Percentiles rank a stretch among this genome's conserved stretches.
Conservation (phyloP, 1,140 invertebrate species). For the Neuroterus valhalla region DNA sequence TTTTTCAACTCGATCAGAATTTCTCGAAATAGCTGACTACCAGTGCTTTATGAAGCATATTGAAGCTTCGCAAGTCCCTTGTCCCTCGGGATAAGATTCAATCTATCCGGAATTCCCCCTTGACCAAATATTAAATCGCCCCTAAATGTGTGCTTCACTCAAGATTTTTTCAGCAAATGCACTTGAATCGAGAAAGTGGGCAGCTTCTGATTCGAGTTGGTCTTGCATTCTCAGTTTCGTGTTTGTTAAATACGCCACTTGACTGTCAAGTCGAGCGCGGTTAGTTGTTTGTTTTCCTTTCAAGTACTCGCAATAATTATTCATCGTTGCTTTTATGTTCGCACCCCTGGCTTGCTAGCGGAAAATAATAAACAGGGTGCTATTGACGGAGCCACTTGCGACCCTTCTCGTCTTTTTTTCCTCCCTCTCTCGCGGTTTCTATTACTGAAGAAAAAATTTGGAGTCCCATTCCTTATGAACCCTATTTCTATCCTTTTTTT, state of each 20-base stretch:
- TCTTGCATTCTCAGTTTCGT: conserved; percentile 43
- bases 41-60: background rate
- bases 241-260: conserved; percentile 69
- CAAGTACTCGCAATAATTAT: conserved; percentile 70
- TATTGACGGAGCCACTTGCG: conserved; percentile 59
- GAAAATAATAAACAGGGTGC: conserved; percentile 59
- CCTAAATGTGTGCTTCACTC: background rate
- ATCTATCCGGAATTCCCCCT: background rate
- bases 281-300: conserved; percentile 71
- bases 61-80: background rate
- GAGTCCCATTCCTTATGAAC: too few species aligned
- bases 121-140: conserved; percentile 21
- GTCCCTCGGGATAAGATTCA: background rate
- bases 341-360: conserved; percentile 43
- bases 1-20: too few species aligned
- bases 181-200: conserved; percentile 5
- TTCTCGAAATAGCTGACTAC: too few species aligned
- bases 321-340: conserved; percentile 66
- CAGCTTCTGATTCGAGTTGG: conserved; percentile 14
- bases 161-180: conserved; percentile 19
- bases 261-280: conserved; percentile 63
- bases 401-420: conserved; percentile 25
- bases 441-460: too few species aligned
- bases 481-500: too few species aligned
- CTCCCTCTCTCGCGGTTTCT: conserved; percentile 30